Conservation (phyloP, 2,888 invertebrate genomes). For the Desoria tigrina region DNA sequence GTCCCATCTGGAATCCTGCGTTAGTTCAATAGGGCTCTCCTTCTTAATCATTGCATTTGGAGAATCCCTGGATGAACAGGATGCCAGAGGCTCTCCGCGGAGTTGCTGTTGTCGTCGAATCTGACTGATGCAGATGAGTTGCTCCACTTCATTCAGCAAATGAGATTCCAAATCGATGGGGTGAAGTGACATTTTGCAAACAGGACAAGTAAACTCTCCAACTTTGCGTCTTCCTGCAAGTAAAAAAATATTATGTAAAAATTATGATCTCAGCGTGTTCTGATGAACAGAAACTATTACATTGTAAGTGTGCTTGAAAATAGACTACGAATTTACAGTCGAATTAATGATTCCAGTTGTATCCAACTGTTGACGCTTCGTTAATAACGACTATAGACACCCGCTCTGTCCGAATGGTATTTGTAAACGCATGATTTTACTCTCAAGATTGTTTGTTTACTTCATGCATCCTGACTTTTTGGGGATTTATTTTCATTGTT, state of each 20-base stretch:
- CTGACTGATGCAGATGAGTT: conserved; percentile 59
- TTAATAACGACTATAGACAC: no score
- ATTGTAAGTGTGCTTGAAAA: no score
- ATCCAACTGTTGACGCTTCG: no score
- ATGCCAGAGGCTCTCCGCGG: conserved; percentile 44
- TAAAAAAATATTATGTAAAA: background rate
- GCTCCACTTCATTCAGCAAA: conserved; percentile 75
- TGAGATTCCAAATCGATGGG: conserved; percentile 82
- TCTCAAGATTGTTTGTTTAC: no score
- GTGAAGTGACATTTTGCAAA: conserved; percentile 81
- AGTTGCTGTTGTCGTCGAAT: conserved; percentile 45
- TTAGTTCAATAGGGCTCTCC: conserved; percentile 56
- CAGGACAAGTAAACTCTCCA: conserved; percentile 70
- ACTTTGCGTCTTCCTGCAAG: conserved; percentile 47
- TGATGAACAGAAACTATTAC: no score
- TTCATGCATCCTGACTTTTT: no score
- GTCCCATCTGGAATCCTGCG: conserved; percentile 69
- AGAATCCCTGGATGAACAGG: conserved; percentile 47
- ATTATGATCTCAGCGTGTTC: no score
- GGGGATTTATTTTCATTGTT: no score
- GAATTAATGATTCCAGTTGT: no score
- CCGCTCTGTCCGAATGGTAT: no score
- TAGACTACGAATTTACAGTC: no score
- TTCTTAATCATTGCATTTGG: conserved; percentile 45
- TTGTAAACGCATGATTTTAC: no score